A percentile compares a stretch with the other conserved stretches of the same genome.
These are phyloP conservation scores for Hesperophylax magnus DNA, from an alignment of 1,140 invertebrate species.

Conservation along the genomic window DNA sequence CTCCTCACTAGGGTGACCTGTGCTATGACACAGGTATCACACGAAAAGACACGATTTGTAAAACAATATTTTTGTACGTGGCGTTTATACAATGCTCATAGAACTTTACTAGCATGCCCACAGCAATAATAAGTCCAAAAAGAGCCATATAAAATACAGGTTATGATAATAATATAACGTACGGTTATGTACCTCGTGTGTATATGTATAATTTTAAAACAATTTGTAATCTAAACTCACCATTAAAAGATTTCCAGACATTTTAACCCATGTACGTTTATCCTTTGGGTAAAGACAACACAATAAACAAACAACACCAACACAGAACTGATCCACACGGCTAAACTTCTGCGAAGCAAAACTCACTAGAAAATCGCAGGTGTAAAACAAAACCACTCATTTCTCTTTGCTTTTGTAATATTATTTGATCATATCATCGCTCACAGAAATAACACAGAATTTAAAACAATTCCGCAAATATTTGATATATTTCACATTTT, in stretches of 20 bases:
- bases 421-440: background rate
- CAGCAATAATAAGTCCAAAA: no score
- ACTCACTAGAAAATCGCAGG: slow-evolving; percentile 12
- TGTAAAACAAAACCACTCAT: slow-evolving; percentile 7
- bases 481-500: background rate
- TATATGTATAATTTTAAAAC: no score
- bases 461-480: background rate
- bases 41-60: no score
- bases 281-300: background rate
- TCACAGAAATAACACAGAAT: background rate
- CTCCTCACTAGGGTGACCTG: no score
- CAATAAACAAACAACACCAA: background rate
- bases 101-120: no score
- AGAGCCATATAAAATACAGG: no score
- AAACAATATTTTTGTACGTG: no score
- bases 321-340: no score
- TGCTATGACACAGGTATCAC: no score
- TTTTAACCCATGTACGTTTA: slow-evolving; percentile 17
- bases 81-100: no score
- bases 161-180: no score
- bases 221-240: slow-evolving; percentile 1
- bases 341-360: background rate
- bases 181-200: no score
- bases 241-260: slow-evolving; percentile 26
- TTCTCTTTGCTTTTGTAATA: background rate